Conservation (phyloP, 2,797 vertebrate species). For the Alfaro cultratus region DNA sequence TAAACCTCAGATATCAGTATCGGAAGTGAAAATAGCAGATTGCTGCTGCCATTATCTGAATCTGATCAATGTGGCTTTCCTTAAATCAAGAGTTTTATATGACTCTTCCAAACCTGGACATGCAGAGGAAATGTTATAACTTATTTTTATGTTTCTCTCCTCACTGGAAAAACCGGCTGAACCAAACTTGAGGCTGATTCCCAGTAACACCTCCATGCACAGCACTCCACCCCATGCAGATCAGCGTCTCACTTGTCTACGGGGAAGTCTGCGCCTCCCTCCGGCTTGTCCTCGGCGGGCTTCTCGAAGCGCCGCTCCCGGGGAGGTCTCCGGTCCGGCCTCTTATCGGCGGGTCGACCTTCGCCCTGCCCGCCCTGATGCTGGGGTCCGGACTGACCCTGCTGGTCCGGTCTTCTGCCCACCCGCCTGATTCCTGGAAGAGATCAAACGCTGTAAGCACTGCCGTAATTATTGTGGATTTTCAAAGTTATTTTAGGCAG, state of each 20-base stretch:
- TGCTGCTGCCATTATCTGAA: too few species aligned
- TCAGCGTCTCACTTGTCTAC: conserved; percentile 87
- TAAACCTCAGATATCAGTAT: too few species aligned
- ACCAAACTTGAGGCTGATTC: not conserved
- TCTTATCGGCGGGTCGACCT: conserved; percentile 90
- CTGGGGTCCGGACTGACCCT: conserved; percentile 74
- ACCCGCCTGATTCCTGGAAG: conserved; percentile 91
- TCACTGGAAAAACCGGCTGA: not conserved
- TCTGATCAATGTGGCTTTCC: too few species aligned
- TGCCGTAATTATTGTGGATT: not conserved
- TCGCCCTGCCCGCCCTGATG: conserved; percentile 86
- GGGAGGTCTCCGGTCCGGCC: conserved; percentile 93
- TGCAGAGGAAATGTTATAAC: not conserved
- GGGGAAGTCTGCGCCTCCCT: conserved; percentile 92
- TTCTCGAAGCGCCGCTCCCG: conserved; percentile 96
- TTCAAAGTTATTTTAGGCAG: not conserved
- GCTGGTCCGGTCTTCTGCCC: conserved; percentile 92
- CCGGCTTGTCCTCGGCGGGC: conserved; percentile 92
- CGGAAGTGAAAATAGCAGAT: too few species aligned
- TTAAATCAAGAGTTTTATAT: too few species aligned
- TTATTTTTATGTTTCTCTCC: not conserved
- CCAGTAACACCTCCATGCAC: not conserved
- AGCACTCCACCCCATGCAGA: conserved; percentile 2
- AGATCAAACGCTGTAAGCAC: not conserved
- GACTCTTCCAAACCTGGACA: not conserved